These are phyloP conservation scores for Nothoprocta pentlandii DNA, from an alignment of 2,113 vertebrate species.

Conservation along the genomic window DNA sequence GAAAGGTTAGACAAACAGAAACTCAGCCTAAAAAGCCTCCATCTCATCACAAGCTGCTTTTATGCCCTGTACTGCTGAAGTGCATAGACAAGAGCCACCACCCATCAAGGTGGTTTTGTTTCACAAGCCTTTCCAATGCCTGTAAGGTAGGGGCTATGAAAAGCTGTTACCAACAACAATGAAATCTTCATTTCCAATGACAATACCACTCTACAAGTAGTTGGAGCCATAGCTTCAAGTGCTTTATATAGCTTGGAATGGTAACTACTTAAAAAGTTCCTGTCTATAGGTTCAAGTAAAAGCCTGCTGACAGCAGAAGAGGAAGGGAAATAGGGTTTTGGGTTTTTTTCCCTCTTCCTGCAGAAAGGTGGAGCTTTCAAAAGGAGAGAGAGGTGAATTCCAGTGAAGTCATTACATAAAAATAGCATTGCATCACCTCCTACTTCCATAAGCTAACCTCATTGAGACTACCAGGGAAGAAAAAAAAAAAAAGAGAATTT, in stretches of 20 bases:
- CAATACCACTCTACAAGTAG: not conserved
- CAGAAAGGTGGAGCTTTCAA: slow-evolving; percentile 3
- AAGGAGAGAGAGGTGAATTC: not conserved
- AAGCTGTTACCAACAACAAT: not conserved
- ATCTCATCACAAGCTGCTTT: not conserved
- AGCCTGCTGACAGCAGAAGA: not conserved
- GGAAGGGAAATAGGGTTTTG: not conserved
- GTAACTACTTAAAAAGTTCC: not conserved
- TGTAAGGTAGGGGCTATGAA: not conserved
- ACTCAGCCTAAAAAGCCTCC: not conserved
- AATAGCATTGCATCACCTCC: not conserved
- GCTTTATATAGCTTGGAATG: not conserved
- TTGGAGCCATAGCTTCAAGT: not conserved
- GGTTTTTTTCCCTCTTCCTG: not conserved
- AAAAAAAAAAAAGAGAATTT: not conserved
- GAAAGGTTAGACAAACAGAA: not conserved
- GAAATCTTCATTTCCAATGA: slow-evolving; percentile 2
- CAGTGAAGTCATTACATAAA: not conserved
- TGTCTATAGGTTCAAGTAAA: not conserved
- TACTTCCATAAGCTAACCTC: not conserved
- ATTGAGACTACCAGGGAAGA: not conserved
- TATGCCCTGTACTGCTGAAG: not conserved
- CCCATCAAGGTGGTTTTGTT: not conserved
- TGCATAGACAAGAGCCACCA: not conserved
- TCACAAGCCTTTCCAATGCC: not conserved